A percentile compares a stretch with the other conserved stretches of the same genome.
phyloP scores from a whole-genome alignment of 2,888 invertebrate species.

The Drosophila kambysellisi region DNA sequence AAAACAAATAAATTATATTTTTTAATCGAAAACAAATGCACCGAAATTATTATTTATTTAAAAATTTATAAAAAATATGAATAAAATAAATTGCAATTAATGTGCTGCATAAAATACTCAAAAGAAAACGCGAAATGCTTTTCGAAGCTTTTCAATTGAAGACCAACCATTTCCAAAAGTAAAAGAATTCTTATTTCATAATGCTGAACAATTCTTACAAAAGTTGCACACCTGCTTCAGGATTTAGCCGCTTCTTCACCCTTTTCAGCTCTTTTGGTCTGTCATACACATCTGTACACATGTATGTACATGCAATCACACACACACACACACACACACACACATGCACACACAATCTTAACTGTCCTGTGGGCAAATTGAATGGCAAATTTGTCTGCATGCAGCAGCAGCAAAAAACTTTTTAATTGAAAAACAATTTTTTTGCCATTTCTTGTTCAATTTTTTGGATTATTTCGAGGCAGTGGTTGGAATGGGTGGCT shows the following conservation, averaged over 20 bases:
- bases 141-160: not conserved
- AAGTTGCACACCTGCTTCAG: conserved; percentile 7
- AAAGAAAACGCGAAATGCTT: not conserved
- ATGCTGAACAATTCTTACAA: conserved; percentile 11
- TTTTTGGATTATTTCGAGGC: conserved; percentile 40
- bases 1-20: not conserved
- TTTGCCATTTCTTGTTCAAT: conserved; percentile 54
- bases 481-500: not conserved
- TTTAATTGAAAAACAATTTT: conserved; percentile 78
- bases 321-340: conserved; percentile 1
- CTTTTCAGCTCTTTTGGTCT: conserved; percentile 21
- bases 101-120: not conserved
- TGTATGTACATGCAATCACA: conserved; percentile 7
- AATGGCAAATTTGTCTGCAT: conserved; percentile 76
- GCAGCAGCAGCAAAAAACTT: conserved; percentile 70
- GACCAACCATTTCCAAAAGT: not conserved
- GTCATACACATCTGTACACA: conserved; percentile 11
- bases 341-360: conserved; percentile 11
- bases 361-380: conserved; percentile 70
- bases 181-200: conserved; percentile 10
- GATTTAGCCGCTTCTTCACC: not conserved
- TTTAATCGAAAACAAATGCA: not conserved
- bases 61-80: not conserved
- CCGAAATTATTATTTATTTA: not conserved
- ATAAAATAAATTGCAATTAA: not conserved